Base-by-base conservation (phyloP, 2,113 vertebrate species). In the Camelus dromedarius region DNA sequence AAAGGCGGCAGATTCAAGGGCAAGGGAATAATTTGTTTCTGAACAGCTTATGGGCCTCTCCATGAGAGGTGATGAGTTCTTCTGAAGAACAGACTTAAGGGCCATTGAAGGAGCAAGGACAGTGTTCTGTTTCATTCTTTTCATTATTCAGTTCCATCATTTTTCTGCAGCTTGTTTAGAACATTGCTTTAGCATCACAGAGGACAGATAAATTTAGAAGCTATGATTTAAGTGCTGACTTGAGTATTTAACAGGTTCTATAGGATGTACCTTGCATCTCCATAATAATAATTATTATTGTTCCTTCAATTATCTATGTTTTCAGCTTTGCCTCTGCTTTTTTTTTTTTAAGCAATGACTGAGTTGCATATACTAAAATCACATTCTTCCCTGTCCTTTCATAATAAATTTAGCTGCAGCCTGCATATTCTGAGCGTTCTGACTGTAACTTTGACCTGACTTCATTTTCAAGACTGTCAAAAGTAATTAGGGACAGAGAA, bases 391-490 rank as follows among this genome's bases (percentile, higher is more conserved):
- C 80, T 84, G 75, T 80, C 87, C 70, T 95, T 93, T 91, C 16
- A 13, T 76, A 91, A 97, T 85, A 97, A 95, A 96, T 97, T 93
- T 32, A 79, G 83, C 64, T 76, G n/a, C 62, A 97, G 66, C 84
- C 75, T 92, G 83, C 80, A 72, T 80, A 95, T 50, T 96, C 62
- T 83, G 50, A 85, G 75, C 73, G 67, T 86, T 88, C 75, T 87
- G 84, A 96, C 28, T 64, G 38, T 79, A 96, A 80, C 66, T 97
- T 73, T 97, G 91, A 96, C 76, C 92, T 94, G 75, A 92, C 94
- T 97, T 97, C 69, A 96, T 92, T 97, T 97, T 86, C 52, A 50
- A 96, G 60, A 96, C 95, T 94, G 92, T 95, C 95, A 96, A 69
- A 96, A 93, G 79, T 94, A 94, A 97, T 97, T 97, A 97, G 54